A percentile compares a stretch with the other conserved stretches of the same genome.
Evolutionary conservation across 1,140 invertebrate species (phyloP).

Genomic region (Dinothrombium tinctorium): DNA sequence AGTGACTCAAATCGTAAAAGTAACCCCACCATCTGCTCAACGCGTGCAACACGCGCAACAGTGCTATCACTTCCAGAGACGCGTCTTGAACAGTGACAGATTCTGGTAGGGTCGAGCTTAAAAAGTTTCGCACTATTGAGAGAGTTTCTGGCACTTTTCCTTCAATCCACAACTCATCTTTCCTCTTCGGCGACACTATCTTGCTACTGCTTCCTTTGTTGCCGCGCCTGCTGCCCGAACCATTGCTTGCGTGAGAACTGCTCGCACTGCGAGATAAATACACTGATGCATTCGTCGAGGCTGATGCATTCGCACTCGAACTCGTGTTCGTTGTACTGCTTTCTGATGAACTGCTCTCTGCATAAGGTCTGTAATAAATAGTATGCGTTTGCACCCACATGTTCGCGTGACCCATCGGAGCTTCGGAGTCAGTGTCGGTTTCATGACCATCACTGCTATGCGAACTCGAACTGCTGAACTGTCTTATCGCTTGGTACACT

Average conservation of each 20-base stretch:
- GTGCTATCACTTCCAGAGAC: constrained; percentile 62
- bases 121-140: constrained; percentile 42
- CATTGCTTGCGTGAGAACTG: too few relatives aligned
- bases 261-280: too few relatives aligned
- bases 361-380: constrained; percentile 33
- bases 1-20: constrained; percentile 30
- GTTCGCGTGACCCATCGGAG: constrained; percentile 50
- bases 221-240: too few relatives aligned
- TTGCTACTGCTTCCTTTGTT: neutral
- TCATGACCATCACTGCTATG: constrained; percentile 53
- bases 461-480: constrained; percentile 31
- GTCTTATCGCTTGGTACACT: constrained; percentile 89
- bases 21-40: constrained; percentile 75
- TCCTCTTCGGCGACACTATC: constrained; percentile 29
- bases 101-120: constrained; percentile 39
- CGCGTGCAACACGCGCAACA: constrained; percentile 72
- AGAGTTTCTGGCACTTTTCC: constrained; percentile 39
- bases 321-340: neutral
- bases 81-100: constrained; percentile 62
- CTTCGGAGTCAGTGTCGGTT: constrained; percentile 68
- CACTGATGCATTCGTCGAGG: too few relatives aligned
- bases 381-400: constrained; percentile 96
- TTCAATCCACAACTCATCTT: constrained; percentile 57
- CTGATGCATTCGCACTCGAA: too few relatives aligned
- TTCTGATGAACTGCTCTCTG: neutral